These are phyloP conservation scores for Brachionus paranguensis DNA, from an alignment of 1,140 invertebrate species.

Conservation along the genomic window DNA sequence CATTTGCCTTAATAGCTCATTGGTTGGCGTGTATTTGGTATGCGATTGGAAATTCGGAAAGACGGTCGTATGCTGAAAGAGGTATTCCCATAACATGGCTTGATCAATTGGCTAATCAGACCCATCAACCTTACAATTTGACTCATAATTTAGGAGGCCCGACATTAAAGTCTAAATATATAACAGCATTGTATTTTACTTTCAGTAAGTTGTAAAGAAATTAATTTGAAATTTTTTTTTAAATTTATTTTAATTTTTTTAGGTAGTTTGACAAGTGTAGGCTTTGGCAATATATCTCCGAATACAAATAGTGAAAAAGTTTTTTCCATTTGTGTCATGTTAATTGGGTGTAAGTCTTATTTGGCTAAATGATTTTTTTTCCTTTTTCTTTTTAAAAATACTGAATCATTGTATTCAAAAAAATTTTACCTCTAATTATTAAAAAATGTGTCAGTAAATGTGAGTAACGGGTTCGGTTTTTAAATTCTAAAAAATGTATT, in stretches of 20 bases:
- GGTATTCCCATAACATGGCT: constrained; percentile 37
- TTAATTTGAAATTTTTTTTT: not conserved
- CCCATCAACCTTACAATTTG: constrained; percentile 34
- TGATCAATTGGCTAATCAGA: constrained; percentile 38
- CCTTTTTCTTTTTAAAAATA: not conserved
- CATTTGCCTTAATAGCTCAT: constrained; percentile 95
- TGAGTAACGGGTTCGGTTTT: too few species aligned
- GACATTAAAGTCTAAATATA: constrained; percentile 60
- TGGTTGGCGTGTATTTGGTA: constrained; percentile 99
- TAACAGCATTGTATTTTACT: constrained; percentile 91
- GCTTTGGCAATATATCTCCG: constrained; percentile 93
- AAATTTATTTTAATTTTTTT: not conserved
- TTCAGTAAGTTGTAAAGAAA: constrained; percentile 64
- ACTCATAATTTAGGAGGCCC: not conserved
- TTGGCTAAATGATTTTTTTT: not conserved
- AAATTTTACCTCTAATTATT: too few species aligned
- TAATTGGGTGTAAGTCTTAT: constrained; percentile 77
- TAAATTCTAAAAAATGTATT: too few species aligned
- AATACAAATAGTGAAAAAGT: constrained; percentile 64
- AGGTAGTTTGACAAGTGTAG: constrained; percentile 88
- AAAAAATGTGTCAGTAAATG: too few species aligned
- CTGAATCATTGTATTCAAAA: too few species aligned
- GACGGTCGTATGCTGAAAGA: constrained; percentile 60
- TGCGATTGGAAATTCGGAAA: constrained; percentile 90
- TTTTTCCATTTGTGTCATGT: constrained; percentile 86